Evolutionary conservation across 2,888 invertebrate genomes (phyloP).

Genomic region (Sphaerophoria taeniata): DNA sequence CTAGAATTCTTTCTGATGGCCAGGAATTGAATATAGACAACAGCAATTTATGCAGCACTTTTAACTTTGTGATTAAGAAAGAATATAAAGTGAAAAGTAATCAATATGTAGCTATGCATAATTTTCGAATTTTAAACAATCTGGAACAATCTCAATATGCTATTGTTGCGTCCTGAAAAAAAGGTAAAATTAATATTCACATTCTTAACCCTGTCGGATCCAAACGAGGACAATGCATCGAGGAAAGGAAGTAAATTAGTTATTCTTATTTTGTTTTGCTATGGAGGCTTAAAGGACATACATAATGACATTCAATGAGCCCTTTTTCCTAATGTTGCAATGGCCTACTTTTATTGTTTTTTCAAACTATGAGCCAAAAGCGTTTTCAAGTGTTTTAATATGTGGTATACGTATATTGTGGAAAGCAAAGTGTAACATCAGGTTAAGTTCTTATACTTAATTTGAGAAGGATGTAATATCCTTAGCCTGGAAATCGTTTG

Average conservation of each 20-base stretch:
- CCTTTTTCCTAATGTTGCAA: constrained; percentile 13
- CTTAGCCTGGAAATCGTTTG: neutral
- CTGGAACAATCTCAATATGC: too few species aligned
- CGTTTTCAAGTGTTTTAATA: neutral
- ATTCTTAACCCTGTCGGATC: too few species aligned
- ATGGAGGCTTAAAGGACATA: neutral
- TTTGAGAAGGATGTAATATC: neutral
- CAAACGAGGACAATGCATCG: neutral
- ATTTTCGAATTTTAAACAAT: too few species aligned
- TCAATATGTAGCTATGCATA: too few species aligned
- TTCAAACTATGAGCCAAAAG: neutral
- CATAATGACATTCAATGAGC: neutral
- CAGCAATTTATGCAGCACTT: too few species aligned
- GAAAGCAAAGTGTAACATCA: neutral
- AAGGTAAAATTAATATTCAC: too few species aligned
- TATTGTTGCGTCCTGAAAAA: too few species aligned
- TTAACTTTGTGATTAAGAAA: too few species aligned
- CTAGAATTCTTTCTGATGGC: too few species aligned
- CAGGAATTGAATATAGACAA: too few species aligned
- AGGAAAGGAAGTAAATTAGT: neutral
- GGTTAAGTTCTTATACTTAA: constrained; percentile 13
- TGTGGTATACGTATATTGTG: neutral
- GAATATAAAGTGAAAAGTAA: too few species aligned
- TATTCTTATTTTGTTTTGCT: neutral
- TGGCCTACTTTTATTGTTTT: constrained; percentile 41